A percentile compares a stretch with the other conserved stretches of the same genome.
phyloP scores from a whole-genome alignment of 2,113 vertebrate species.

The Megaleporinus macrocephalus region DNA sequence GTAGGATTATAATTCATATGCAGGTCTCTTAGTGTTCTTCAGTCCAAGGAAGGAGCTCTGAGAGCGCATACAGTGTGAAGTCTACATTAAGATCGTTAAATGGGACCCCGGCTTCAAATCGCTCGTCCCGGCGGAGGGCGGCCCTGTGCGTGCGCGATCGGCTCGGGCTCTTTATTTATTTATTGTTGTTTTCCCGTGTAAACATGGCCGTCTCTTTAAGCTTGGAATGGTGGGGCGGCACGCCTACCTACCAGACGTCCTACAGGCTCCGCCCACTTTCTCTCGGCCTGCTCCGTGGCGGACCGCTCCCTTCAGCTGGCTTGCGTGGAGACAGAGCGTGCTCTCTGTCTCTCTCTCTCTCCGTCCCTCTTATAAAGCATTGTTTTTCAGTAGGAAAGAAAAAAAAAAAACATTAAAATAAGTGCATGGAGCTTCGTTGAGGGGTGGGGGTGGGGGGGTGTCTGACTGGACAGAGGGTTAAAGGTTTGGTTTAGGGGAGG shows the following conservation, averaged over 20 bases:
- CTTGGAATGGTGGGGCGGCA: constrained; percentile 73
- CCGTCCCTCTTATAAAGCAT: constrained; percentile 46
- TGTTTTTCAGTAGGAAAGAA: constrained; percentile 58
- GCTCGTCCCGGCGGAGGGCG: constrained; percentile 61
- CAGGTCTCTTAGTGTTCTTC: constrained; percentile 81
- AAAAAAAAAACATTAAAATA: constrained; percentile 69
- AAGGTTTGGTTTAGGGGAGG: constrained; percentile 22
- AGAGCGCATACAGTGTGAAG: constrained; percentile 83
- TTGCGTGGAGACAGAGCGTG: constrained; percentile 49
- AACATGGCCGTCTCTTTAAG: constrained; percentile 74
- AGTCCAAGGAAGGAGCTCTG: constrained; percentile 76
- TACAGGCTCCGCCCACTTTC: constrained; percentile 21
- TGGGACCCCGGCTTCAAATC: constrained; percentile 67
- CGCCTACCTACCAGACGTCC: constrained; percentile 39
- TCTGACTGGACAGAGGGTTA: constrained; percentile 38
- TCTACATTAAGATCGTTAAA: constrained; percentile 70
- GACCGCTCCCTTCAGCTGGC: constrained; percentile 47
- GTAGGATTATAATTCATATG: constrained; percentile 75
- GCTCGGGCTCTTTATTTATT: no score
- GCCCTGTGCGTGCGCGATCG: constrained; percentile 60
- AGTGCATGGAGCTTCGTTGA: constrained; percentile 53
- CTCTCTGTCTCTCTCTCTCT: not conserved
- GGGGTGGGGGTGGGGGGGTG: constrained; percentile 40
- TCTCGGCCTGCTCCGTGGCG: constrained; percentile 36
- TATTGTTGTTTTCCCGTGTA: constrained; percentile 66